These are phyloP conservation scores for Lepidurus couesii DNA, from an alignment of 1,140 invertebrate species.

Conservation along the genomic window DNA sequence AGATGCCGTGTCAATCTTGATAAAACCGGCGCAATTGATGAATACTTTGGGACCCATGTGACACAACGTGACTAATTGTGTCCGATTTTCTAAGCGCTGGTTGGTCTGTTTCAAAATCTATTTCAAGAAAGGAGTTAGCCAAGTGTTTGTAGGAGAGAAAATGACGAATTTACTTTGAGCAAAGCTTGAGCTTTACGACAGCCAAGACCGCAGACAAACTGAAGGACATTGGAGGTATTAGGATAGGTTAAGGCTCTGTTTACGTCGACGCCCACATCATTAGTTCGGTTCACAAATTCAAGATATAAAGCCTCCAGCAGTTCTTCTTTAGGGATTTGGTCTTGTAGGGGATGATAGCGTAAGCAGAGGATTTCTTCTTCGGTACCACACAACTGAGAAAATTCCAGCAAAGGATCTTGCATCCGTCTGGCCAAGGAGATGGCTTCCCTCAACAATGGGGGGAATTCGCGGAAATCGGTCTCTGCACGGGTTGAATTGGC, in stretches of 20 bases:
- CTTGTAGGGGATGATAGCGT: conserved; percentile 83
- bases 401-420: conserved; percentile 94
- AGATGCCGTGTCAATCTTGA: conserved; percentile 95
- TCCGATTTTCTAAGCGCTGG: conserved; percentile 86
- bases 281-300: conserved; percentile 88
- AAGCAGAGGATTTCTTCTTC: conserved; percentile 95
- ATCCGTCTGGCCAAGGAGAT: conserved; percentile 84
- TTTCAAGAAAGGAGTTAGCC: conserved; percentile 40
- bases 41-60: conserved; percentile 97
- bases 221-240: conserved; percentile 82
- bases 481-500: conserved; percentile 82
- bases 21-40: conserved; percentile 98
- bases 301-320: conserved; percentile 75
- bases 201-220: conserved; percentile 96
- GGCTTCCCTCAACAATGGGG: conserved; percentile 76
- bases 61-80: conserved; percentile 88
- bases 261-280: conserved; percentile 98
- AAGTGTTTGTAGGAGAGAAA: background rate
- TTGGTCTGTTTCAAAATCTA: conserved; percentile 82
- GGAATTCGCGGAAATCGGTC: conserved; percentile 87
- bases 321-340: conserved; percentile 77
- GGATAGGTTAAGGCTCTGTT: conserved; percentile 84
- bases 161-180: conserved; percentile 49
- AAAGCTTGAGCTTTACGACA: conserved; percentile 88
- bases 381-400: conserved; percentile 86